These are phyloP conservation scores for Achlya flavicornis DNA, from an alignment of 2,888 invertebrate genomes.

Conservation along the genomic window DNA sequence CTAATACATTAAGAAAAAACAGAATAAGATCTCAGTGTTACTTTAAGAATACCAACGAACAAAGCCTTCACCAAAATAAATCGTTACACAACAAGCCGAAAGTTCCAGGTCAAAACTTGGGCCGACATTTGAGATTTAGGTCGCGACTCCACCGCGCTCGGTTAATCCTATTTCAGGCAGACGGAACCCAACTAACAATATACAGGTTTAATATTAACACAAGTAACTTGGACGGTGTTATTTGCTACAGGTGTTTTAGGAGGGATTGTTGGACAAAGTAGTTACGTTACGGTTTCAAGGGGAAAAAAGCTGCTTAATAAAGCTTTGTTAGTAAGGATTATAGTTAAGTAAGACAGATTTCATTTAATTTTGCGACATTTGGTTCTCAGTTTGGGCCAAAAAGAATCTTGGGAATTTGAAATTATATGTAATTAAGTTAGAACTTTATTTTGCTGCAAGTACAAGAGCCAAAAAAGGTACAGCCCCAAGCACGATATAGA, in stretches of 20 bases:
- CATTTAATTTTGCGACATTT: not conserved
- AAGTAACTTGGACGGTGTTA: conserved; percentile 26
- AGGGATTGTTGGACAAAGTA: conserved; percentile 20
- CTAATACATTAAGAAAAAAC: no score
- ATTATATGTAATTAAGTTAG: not conserved
- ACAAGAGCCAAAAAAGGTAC: not conserved
- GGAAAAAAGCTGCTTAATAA: conserved; percentile 1
- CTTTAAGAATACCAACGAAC: not conserved
- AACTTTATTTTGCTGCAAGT: not conserved
- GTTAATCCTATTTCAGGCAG: conserved; percentile 44
- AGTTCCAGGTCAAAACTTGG: conserved; percentile 37
- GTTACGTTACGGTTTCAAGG: not conserved
- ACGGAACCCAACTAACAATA: conserved; percentile 33
- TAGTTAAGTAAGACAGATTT: not conserved
- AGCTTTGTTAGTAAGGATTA: conserved; percentile 1
- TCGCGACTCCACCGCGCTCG: conserved; percentile 39
- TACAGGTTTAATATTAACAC: conserved; percentile 43
- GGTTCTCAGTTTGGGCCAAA: not conserved
- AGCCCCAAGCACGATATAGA: not conserved
- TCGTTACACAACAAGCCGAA: conserved; percentile 10
- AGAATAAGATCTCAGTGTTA: not conserved
- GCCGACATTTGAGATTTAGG: conserved; percentile 55
- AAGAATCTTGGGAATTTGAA: not conserved
- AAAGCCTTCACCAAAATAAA: not conserved
- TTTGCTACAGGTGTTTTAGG: conserved; percentile 7